Evolutionary conservation across 1,140 invertebrate species (phyloP).

Genomic region (Thaumatotibia leucotreta): DNA sequence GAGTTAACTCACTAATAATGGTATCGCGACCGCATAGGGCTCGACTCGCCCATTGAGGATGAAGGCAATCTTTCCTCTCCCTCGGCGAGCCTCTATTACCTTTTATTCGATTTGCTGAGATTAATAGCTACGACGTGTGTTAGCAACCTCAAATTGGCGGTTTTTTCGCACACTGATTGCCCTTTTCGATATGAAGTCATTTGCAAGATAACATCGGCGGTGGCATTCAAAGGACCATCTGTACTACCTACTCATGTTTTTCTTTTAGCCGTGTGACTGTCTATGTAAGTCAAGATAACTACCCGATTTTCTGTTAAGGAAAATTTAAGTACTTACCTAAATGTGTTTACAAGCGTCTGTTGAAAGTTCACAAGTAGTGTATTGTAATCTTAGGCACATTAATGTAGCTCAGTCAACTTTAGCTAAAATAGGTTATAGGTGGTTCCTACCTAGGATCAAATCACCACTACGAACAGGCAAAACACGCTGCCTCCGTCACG

Average conservation of each 20-base stretch:
- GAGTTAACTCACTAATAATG: slow-evolving; percentile 75
- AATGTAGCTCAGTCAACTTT: too few species aligned
- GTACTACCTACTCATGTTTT: neutral
- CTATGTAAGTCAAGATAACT: too few species aligned
- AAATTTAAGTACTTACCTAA: too few species aligned
- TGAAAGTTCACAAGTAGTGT: too few species aligned
- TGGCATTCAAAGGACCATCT: slow-evolving; percentile 14
- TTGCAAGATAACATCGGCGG: slow-evolving; percentile 24
- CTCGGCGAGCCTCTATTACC: slow-evolving; percentile 46
- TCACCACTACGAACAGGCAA: slow-evolving; percentile 4
- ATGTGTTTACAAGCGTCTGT: too few species aligned
- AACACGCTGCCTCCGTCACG: slow-evolving; percentile 18
- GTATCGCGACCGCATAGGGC: slow-evolving; percentile 59
- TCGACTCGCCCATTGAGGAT: slow-evolving; percentile 49
- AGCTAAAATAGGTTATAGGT: too few species aligned
- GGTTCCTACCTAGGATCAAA: neutral
- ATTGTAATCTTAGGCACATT: too few species aligned
- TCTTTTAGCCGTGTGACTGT: too few species aligned
- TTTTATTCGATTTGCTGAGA: slow-evolving; percentile 69
- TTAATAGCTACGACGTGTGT: slow-evolving; percentile 62
- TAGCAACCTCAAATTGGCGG: slow-evolving; percentile 24
- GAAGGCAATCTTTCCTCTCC: slow-evolving; percentile 55
- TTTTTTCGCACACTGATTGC: slow-evolving; percentile 25
- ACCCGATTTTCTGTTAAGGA: too few species aligned
- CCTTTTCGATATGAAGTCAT: slow-evolving; percentile 22